Evolutionary conservation across 1,140 invertebrate genomes (phyloP), one percentile per base, ranked within the genome.

Genomic region (Cotesia chilonis): DNA sequence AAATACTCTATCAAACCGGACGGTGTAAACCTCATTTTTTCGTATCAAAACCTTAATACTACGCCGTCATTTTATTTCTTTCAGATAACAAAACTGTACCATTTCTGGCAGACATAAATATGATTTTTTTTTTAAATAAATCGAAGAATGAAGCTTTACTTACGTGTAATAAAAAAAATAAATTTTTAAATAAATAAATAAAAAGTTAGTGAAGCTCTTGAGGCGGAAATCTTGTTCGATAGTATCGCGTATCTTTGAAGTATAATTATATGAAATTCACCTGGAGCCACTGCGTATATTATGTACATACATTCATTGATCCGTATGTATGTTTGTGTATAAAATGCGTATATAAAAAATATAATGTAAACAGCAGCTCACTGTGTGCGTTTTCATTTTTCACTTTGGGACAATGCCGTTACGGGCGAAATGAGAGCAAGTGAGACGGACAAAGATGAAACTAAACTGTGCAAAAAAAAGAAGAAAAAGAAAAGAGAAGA

Each of bases 1-100:
- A 86, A 86, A 86, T 86, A 84, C 85, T 82, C 77, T 84, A 86
- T 85, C 79, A 80, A 74, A 78, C 75, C 79, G 76, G 78, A 80
- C 73, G 68, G 57, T 71, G 17, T 66, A 74, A 66, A 67, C 59
- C 41, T 47, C n/a, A 61, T 69, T 59, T 51, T 69, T 60, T 59
- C 57, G 6, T 38, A 57, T 60, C 38, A 6, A 47, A 47, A 47
- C 41, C 41, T 47, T 47, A 47, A 47, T 47, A 47, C 52, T 68
- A 20, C 52, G 35, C n/a, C 37, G 20, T 66, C 64, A 17, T 38
- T 28, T 38, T 66, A 38, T 10, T 57, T 17, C 67, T 55, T 9
- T 59, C 52, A 59, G 55, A 28, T 28, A 17, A 47, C 41, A 6
- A 47, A 47, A 47, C 41, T 47, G 41, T 47, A 6, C 28, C 28